Evolutionary conservation across 1,140 invertebrate species (phyloP).

Genomic region (Procambarus clarkii): DNA sequence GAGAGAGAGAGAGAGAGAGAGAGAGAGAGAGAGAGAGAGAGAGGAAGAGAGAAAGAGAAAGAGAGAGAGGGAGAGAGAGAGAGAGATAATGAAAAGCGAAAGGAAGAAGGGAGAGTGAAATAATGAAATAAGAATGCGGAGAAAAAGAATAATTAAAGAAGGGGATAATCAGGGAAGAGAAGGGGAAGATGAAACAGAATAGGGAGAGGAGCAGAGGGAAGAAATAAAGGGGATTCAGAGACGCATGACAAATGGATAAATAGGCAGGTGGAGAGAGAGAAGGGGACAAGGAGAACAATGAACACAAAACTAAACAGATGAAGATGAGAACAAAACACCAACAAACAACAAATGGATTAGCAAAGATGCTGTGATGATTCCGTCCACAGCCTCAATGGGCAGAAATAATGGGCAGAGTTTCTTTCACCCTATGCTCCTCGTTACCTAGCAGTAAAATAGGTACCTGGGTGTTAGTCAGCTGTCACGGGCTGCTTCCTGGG

Average conservation of each 20-base stretch:
- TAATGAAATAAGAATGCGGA: neutral
- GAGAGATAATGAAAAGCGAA: neutral
- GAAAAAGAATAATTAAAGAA: neutral
- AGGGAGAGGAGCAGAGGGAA: neutral
- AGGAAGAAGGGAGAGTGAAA: neutral
- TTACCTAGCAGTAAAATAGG: too few species aligned
- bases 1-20: conserved; percentile 14
- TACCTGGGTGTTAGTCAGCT: too few species aligned
- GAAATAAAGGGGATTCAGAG: neutral
- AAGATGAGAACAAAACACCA: too few species aligned
- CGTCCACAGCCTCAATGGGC: too few species aligned
- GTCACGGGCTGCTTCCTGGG: too few species aligned
- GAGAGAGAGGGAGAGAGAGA: conserved; percentile 16
- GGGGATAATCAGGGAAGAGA: neutral
- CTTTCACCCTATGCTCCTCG: too few species aligned
- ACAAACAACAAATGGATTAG: too few species aligned
- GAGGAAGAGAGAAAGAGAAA: neutral
- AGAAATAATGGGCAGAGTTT: too few species aligned
- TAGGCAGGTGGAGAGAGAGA: neutral
- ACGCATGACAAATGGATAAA: neutral
- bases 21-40: neutral
- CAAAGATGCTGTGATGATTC: too few species aligned
- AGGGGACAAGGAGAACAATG: neutral
- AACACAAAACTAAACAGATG: too few species aligned
- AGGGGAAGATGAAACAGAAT: neutral